Percentiles rank a stretch among this genome's conserved stretches.
These are phyloP conservation scores for Hippoglossus hippoglossus DNA, from an alignment of 2,797 vertebrate genomes.

Conservation along the genomic window DNA sequence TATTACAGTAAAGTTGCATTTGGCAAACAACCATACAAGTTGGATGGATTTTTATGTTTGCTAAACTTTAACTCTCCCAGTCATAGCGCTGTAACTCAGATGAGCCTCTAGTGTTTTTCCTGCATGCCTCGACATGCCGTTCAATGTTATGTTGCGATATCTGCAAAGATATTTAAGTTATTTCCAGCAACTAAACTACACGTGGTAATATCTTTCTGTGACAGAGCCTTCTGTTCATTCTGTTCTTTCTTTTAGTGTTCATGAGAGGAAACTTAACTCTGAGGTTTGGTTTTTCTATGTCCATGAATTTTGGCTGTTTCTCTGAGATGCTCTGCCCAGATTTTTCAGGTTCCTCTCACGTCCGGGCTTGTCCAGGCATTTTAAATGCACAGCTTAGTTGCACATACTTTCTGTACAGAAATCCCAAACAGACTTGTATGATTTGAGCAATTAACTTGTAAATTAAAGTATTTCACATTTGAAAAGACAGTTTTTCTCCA, in stretches of 20 bases:
- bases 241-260: background rate
- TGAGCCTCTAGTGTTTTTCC: too few relatives aligned
- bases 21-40: too few relatives aligned
- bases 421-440: background rate
- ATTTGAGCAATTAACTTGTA: background rate
- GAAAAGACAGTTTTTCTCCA: background rate
- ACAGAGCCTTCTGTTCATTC: background rate
- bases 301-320: background rate
- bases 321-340: background rate
- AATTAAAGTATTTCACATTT: background rate
- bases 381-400: background rate
- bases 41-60: too few relatives aligned
- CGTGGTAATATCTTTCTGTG: too few relatives aligned
- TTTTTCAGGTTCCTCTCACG: slow-evolving; percentile 45
- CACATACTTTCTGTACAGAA: background rate
- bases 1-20: too few relatives aligned
- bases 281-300: slow-evolving; percentile 25
- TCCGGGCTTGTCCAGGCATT: slow-evolving; percentile 25
- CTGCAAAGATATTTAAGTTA: background rate
- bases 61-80: too few relatives aligned
- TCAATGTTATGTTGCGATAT: too few relatives aligned
- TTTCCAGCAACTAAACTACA: background rate
- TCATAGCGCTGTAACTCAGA: too few relatives aligned
- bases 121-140: too few relatives aligned
- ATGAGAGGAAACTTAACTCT: background rate